Percentiles rank a stretch among this genome's conserved stretches.
Conservation (phyloP, 2,797 vertebrate genomes). For the Sebastes itinus region DNA sequence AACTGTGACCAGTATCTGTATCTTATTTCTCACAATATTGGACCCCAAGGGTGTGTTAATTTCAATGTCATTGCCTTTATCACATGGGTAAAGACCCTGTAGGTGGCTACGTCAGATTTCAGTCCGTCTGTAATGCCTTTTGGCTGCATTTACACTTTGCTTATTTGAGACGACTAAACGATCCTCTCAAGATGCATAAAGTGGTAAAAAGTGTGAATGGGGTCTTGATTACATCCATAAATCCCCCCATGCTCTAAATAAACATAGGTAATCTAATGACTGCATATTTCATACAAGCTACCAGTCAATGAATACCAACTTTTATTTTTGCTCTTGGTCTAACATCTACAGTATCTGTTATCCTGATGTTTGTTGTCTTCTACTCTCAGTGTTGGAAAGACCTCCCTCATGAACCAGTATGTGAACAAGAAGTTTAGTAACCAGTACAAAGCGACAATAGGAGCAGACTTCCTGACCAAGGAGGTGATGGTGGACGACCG, state of each 20-base stretch:
- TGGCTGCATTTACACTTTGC: not conserved
- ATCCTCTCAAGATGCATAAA: not conserved
- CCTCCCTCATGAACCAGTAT: slow-evolving; percentile 95
- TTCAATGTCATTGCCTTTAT: not conserved
- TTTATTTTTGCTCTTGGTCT: not conserved
- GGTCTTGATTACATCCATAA: not conserved
- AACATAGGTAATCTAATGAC: not conserved
- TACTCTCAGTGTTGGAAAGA: slow-evolving; percentile 88
- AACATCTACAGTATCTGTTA: not conserved
- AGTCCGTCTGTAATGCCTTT: not conserved
- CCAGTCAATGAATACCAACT: not conserved
- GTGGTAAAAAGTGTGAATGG: not conserved
- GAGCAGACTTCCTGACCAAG: slow-evolving; percentile 93
- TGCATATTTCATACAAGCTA: not conserved
- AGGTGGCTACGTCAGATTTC: not conserved
- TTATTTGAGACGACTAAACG: not conserved
- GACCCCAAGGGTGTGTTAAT: not conserved
- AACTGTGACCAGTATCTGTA: too few species aligned
- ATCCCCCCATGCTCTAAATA: not conserved
- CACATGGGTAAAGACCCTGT: too few species aligned
- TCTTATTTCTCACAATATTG: not conserved
- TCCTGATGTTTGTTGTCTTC: slow-evolving; percentile 10
- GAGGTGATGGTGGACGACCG: slow-evolving; percentile 96
- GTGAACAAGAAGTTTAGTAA: slow-evolving; percentile 97
- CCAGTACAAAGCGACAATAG: slow-evolving; percentile 96